These are phyloP conservation scores for Condylostylus longicornis DNA, from an alignment of 1,140 invertebrate genomes.

Conservation along the genomic window DNA sequence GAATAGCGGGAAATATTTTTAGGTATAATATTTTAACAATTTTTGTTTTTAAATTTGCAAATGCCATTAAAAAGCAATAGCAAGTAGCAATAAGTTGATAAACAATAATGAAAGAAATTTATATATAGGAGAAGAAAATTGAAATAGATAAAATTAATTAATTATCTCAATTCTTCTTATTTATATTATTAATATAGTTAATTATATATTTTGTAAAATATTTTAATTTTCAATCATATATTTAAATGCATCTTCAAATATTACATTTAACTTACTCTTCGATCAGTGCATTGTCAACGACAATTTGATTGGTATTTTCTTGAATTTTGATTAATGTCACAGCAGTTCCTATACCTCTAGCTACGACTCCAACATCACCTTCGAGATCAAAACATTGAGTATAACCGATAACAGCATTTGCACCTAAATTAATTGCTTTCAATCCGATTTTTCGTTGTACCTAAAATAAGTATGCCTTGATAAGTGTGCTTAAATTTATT, in stretches of 20 bases:
- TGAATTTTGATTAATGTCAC: constrained; percentile 53
- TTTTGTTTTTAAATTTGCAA: too few species aligned
- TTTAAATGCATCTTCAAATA: constrained; percentile 1
- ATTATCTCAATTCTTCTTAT: too few species aligned
- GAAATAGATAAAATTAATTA: too few species aligned
- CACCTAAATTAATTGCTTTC: constrained; percentile 85
- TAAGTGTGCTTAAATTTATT: too few species aligned
- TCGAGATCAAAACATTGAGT: constrained; percentile 91
- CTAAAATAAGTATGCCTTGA: too few species aligned
- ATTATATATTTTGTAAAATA: constrained; percentile 5
- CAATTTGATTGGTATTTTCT: constrained; percentile 27
- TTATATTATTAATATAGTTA: too few species aligned
- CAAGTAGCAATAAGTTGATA: too few species aligned
- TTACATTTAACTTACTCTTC: constrained; percentile 44
- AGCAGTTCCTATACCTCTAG: constrained; percentile 81
- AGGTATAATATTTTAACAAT: too few species aligned
- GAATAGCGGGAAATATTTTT: too few species aligned
- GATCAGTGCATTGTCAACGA: constrained; percentile 30
- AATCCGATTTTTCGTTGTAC: constrained; percentile 84
- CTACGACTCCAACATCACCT: constrained; percentile 90
- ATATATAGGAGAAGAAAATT: too few species aligned
- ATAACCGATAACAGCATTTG: constrained; percentile 92
- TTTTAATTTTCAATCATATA: constrained; percentile 8
- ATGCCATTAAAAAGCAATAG: too few species aligned
- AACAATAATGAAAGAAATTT: too few species aligned